Base-by-base conservation (phyloP, 1,140 invertebrate species). In the Mycetomoellerius zeteki region DNA sequence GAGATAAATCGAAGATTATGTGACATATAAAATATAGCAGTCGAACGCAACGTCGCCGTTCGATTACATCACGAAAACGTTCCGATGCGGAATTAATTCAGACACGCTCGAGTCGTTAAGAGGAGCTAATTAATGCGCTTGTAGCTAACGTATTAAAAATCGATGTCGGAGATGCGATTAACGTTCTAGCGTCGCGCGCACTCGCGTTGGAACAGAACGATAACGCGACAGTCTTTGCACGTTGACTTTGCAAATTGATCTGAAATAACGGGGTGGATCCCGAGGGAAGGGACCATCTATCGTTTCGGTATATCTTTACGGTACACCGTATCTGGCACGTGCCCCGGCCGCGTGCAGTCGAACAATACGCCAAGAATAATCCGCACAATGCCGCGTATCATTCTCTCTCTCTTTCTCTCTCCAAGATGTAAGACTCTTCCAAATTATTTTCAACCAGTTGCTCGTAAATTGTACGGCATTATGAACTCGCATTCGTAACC, bases 271-370 rank as follows among this genome's bases (percentile, higher is more conserved):
- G 82, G 82, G 43, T 77, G 82, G 58, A 77, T 85, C 60, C 60
- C 60, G 47, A 21, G 30, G 16, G 27, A 76, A 64, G n/a, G 12
- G 73, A 52, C 37, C 56, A 30, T 76, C 37, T 77, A 52, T 85
- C 82, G 60, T 77, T 85, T 85, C 33, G 58, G 69, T 50, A 8
- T 84, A 84, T 84, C 80, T 84, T 73, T 73, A 78, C n/a, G 4
- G 16, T 30, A 37, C 37, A 16, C 7, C n/a, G 47, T 85, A 85
- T 77, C 82, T 77, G 73, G 58, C 73, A 58, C 69, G 67, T 84
- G 80, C 21, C 8, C 37, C 43, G 80, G 19, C 80, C 43, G 33
- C 80, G 80, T 84, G 80, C 33, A n/a, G 52, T n/a, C 67, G 21
- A 43, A 60, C 24, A 67, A 84, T 84, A 73, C n/a, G 80, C 69